Conservation (phyloP, 2,113 vertebrate genomes). For the Pteronura brasiliensis region DNA sequence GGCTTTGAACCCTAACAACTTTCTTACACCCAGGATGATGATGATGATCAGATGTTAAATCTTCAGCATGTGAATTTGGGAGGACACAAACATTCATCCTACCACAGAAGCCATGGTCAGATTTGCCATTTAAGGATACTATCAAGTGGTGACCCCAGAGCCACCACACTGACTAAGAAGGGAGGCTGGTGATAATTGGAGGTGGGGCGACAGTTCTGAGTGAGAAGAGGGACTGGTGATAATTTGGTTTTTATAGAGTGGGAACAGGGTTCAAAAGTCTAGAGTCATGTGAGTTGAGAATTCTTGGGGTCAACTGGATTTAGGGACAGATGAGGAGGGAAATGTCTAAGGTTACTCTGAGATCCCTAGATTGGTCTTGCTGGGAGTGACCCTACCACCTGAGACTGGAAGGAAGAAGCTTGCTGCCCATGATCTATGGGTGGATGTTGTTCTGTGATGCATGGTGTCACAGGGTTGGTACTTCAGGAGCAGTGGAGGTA, state of each 20-base stretch:
- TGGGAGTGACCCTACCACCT: not conserved
- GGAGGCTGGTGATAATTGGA: not conserved
- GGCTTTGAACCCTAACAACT: too few species aligned
- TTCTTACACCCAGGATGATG: too few species aligned
- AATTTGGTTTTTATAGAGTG: not conserved
- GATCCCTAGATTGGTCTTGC: not conserved
- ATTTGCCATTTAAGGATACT: not conserved
- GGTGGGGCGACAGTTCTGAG: too few species aligned
- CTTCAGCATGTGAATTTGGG: not conserved
- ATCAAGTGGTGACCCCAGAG: not conserved
- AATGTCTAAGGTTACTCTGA: not conserved
- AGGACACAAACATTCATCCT: not conserved
- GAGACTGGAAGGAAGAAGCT: not conserved
- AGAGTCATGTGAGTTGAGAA: not conserved
- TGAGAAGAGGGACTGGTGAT: not conserved
- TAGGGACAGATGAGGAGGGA: not conserved
- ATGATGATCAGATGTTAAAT: not conserved
- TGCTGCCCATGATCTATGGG: not conserved
- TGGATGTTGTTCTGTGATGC: not conserved
- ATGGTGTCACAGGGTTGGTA: not conserved
- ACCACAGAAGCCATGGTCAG: not conserved
- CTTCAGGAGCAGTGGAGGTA: too few species aligned
- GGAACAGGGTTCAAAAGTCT: not conserved
- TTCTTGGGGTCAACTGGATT: not conserved
- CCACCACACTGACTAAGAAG: not conserved